These are phyloP conservation scores for Neomonachus schauinslandi DNA, from an alignment of 2,113 vertebrate genomes.

Conservation along the genomic window DNA sequence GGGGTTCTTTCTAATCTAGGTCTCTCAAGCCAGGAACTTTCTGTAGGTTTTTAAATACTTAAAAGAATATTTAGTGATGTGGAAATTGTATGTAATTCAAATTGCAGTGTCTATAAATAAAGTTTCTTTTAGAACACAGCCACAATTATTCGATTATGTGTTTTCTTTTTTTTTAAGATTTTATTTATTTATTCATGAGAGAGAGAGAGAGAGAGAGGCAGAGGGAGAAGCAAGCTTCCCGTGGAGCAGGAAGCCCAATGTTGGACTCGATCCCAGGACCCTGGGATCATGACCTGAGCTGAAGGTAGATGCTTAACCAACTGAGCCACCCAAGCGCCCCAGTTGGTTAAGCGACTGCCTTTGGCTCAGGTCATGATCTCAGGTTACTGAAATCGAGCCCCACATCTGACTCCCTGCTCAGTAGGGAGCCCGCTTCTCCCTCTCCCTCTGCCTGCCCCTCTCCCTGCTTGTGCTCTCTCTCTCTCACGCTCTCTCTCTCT, in stretches of 20 bases:
- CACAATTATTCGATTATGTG: not conserved
- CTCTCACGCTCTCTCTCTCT: no score
- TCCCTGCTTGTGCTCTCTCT: no score
- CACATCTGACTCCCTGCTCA: no score
- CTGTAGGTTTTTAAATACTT: not conserved
- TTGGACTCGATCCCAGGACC: not conserved
- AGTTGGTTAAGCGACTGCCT: no score
- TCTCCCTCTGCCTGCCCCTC: no score
- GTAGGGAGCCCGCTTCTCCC: no score
- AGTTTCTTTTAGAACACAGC: not conserved
- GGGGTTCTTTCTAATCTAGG: not conserved
- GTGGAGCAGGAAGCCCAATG: not conserved
- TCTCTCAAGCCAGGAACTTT: not conserved
- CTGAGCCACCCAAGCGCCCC: not conserved
- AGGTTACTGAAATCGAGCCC: no score
- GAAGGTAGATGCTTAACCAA: not conserved
- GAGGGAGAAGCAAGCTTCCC: not conserved
- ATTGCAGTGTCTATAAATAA: not conserved
- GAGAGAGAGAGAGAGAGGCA: not conserved
- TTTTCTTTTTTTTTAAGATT: not conserved
- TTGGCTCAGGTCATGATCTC: no score
- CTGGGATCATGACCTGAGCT: not conserved
- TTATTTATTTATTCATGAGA: not conserved
- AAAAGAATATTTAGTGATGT: not conserved
- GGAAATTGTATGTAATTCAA: not conserved